phyloP scores from a whole-genome alignment of 2,797 vertebrate species.

The Nannoperca australis region DNA sequence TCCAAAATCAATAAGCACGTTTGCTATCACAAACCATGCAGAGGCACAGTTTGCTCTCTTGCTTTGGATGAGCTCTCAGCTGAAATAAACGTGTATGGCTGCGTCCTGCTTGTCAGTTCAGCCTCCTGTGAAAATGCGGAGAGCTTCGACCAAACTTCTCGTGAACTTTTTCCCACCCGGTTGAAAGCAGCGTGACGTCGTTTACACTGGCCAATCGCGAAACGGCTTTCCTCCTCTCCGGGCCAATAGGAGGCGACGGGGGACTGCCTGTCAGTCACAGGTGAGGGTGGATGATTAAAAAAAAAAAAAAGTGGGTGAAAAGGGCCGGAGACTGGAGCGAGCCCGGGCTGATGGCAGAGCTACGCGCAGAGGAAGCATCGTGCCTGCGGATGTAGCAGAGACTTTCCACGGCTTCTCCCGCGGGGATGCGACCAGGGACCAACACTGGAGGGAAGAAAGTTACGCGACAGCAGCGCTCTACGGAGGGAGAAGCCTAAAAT shows the following conservation, averaged over 20 bases:
- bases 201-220: slow-evolving; percentile 80
- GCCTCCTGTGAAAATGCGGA: slow-evolving; percentile 17
- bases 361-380: slow-evolving; percentile 76
- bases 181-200: slow-evolving; percentile 71
- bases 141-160: slow-evolving; percentile 33
- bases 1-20: accelerated
- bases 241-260: slow-evolving; percentile 79
- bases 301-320: slow-evolving; percentile 79
- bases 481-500: slow-evolving; percentile 64
- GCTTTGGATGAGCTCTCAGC: neutral
- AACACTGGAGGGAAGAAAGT: slow-evolving; percentile 43
- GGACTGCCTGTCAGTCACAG: slow-evolving; percentile 86
- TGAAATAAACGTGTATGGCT: slow-evolving; percentile 9
- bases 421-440: slow-evolving; percentile 73
- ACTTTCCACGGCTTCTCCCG: slow-evolving; percentile 69
- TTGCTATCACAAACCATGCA: neutral
- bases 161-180: slow-evolving; percentile 39
- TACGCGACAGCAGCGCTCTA: slow-evolving; percentile 44
- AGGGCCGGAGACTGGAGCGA: slow-evolving; percentile 78
- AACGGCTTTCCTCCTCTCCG: slow-evolving; percentile 46
- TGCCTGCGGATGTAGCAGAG: slow-evolving; percentile 67
- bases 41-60: neutral
- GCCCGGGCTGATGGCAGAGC: slow-evolving; percentile 77
- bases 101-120: slow-evolving; percentile 26
- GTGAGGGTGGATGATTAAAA: slow-evolving; percentile 84